These are phyloP conservation scores for Euproctis similis DNA, from an alignment of 2,888 invertebrate genomes.

Conservation along the genomic window DNA sequence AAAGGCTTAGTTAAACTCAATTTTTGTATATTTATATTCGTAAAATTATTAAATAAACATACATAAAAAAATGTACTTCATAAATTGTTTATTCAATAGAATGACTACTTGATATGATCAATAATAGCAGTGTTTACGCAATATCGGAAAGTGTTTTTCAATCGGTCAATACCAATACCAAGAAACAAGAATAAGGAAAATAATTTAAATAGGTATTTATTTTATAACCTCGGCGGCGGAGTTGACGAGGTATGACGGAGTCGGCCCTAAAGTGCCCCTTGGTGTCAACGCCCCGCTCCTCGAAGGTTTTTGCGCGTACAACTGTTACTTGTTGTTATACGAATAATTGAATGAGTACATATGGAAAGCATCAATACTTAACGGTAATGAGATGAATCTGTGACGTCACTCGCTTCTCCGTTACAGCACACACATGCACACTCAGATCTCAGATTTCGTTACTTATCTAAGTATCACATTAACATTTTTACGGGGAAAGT, in stretches of 20 bases:
- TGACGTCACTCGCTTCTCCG: slow-evolving; percentile 23
- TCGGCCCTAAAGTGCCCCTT: slow-evolving; percentile 70
- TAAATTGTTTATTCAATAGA: slow-evolving; percentile 3
- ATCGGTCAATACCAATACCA: slow-evolving; percentile 7
- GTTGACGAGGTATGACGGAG: slow-evolving; percentile 54
- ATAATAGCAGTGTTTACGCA: too few species aligned
- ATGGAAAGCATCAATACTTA: slow-evolving; percentile 53
- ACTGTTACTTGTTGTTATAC: slow-evolving; percentile 67
- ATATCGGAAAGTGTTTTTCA: slow-evolving; percentile 8
- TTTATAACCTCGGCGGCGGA: slow-evolving; percentile 36
- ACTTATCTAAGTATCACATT: too few species aligned
- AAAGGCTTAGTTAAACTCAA: too few species aligned
- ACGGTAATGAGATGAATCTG: slow-evolving; percentile 40
- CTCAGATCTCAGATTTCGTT: too few species aligned
- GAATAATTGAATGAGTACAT: slow-evolving; percentile 63
- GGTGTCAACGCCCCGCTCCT: slow-evolving; percentile 65
- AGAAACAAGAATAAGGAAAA: slow-evolving; percentile 26
- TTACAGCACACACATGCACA: too few species aligned
- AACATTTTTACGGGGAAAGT: too few species aligned
- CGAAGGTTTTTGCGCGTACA: slow-evolving; percentile 68
- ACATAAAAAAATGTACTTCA: too few species aligned
- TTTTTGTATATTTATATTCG: too few species aligned
- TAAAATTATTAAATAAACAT: too few species aligned
- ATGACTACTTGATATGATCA: too few species aligned
- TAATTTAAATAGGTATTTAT: slow-evolving; percentile 37